phyloP scores from a whole-genome alignment of 2,113 vertebrate species.

The Hydrochoerus hydrochaeris region DNA sequence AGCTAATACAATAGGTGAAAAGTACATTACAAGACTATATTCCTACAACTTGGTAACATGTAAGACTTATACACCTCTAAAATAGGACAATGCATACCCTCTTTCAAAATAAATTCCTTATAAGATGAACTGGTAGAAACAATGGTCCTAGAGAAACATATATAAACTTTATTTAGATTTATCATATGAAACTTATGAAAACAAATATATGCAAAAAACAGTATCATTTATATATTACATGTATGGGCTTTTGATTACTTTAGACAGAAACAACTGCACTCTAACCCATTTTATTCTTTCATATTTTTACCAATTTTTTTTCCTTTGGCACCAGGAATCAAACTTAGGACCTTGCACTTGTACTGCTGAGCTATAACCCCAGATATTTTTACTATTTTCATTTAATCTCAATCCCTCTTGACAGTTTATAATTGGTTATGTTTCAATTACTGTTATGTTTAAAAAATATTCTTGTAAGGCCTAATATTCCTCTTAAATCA shows the following conservation, averaged over 20 bases:
- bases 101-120: constrained; percentile 23
- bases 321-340: too few species aligned
- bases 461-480: neutral
- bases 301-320: neutral
- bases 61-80: neutral
- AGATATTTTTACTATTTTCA: neutral
- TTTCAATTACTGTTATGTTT: neutral
- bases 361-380: too few species aligned
- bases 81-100: neutral
- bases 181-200: neutral
- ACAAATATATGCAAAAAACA: neutral
- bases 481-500: neutral
- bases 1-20: neutral
- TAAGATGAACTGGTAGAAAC: constrained; percentile 2
- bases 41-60: constrained; percentile 1
- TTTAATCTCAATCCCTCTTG: neutral
- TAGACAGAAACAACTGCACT: neutral
- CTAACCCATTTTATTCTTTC: neutral
- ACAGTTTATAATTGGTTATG: neutral
- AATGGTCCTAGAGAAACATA: neutral
- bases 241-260: neutral
- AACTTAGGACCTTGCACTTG: too few species aligned
- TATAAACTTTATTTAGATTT: constrained; percentile 1
- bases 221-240: neutral
- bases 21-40: neutral